Evolutionary conservation across 2,797 vertebrate species (phyloP).

Genomic region (Spinibarbus caldwelli): DNA sequence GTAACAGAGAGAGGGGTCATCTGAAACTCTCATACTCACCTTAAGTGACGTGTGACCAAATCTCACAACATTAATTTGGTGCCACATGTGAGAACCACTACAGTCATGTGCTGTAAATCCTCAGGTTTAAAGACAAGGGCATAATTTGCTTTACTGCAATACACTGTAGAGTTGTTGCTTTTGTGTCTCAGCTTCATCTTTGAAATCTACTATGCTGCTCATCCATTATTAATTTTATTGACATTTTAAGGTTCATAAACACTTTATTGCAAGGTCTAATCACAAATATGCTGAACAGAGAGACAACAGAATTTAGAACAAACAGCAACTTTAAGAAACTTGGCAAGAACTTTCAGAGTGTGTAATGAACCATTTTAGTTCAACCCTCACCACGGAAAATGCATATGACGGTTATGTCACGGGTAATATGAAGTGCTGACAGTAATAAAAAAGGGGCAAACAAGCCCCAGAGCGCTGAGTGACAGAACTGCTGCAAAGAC

Average conservation of each 20-base stretch:
- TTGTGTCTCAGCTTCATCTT: neutral
- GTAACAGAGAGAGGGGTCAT: neutral
- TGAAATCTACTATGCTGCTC: neutral
- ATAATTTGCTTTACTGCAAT: neutral
- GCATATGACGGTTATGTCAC: conserved; percentile 74
- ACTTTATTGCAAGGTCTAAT: neutral
- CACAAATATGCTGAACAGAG: conserved; percentile 14
- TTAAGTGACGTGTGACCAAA: neutral
- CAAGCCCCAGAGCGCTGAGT: conserved; percentile 71
- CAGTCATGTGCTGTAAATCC: neutral
- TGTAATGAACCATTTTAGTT: conserved; percentile 68
- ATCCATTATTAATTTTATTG: no score
- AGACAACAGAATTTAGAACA: conserved; percentile 11
- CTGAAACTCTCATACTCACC: neutral
- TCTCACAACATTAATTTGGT: conserved; percentile 2
- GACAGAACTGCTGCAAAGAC: conserved; percentile 67
- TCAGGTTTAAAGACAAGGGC: neutral
- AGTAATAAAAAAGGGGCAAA: conserved; percentile 75
- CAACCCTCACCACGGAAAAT: conserved; percentile 69
- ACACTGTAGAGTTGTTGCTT: no score
- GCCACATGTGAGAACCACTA: neutral
- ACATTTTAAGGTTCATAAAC: no score
- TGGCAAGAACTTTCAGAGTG: conserved; percentile 27
- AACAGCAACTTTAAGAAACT: conserved; percentile 25
- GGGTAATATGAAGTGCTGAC: conserved; percentile 76